Conservation (phyloP, 2,113 vertebrate species). For the Vombatus ursinus region DNA sequence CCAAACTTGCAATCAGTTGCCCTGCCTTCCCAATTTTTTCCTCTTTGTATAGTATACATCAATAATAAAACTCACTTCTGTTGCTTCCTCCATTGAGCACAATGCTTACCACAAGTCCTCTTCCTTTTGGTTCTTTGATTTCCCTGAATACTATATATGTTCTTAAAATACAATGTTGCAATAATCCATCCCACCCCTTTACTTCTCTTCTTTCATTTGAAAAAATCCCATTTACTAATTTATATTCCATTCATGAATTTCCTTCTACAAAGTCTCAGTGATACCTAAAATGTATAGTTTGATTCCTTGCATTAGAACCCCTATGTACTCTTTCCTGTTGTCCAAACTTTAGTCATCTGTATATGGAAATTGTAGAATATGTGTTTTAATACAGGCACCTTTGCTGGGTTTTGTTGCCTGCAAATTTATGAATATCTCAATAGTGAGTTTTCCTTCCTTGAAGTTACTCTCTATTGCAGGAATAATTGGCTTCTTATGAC, state of each 20-base stretch:
- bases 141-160: not conserved
- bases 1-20: not conserved
- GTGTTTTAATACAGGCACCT: no score
- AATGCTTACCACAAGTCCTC: not conserved
- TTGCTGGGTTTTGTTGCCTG: no score
- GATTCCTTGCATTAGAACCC: not conserved
- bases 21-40: not conserved
- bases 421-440: not conserved
- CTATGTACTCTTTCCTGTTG: not conserved
- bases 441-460: not conserved
- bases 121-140: not conserved
- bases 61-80: not conserved
- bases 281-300: not conserved
- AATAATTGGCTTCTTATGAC: not conserved
- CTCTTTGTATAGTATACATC: not conserved
- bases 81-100: not conserved
- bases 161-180: not conserved
- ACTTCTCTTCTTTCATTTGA: not conserved
- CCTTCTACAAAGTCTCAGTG: not conserved
- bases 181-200: not conserved
- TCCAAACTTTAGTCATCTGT: not conserved
- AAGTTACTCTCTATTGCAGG: not conserved
- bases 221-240: not conserved
- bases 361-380: no score
- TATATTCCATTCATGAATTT: not conserved